Percentiles rank a stretch among this genome's conserved stretches.
Evolutionary conservation across 2,888 invertebrate species (phyloP).

Genomic region (Sicus ferrugineus): DNA sequence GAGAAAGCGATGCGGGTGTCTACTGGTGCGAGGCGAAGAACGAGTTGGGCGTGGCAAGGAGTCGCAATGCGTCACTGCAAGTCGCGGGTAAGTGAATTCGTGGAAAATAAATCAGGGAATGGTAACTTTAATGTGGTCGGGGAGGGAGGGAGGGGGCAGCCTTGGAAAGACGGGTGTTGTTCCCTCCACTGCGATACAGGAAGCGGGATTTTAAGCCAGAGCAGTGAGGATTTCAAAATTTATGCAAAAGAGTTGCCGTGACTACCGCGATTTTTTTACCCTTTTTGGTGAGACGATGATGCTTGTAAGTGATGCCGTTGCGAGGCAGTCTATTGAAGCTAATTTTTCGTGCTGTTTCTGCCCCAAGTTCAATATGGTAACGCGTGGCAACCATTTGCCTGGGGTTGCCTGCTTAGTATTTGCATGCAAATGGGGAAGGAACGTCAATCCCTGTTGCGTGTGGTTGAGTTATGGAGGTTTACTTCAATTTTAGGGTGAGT

Average conservation of each 20-base stretch:
- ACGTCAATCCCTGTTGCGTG: too few species aligned
- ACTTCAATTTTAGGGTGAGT: background rate
- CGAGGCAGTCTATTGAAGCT: background rate
- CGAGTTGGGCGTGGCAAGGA: conserved; percentile 80
- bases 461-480: too few species aligned
- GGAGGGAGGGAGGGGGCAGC: background rate
- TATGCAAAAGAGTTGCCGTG: conserved; percentile 39
- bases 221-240: conserved; percentile 30
- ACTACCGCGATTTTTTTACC: conserved; percentile 21
- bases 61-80: conserved; percentile 84
- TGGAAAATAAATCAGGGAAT: background rate
- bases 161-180: background rate
- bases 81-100: conserved; percentile 80
- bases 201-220: too few species aligned
- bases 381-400: conserved; percentile 7
- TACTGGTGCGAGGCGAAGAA: conserved; percentile 91
- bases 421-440: too few species aligned
- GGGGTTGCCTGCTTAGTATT: too few species aligned
- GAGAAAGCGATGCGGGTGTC: conserved; percentile 83
- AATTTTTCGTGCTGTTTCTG: background rate
- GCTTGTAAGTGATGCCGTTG: conserved; percentile 16
- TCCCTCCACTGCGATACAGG: background rate
- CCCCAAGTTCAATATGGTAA: conserved; percentile 21
- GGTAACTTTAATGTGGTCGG: background rate
- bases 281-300: background rate